phyloP scores from a whole-genome alignment of 2,888 invertebrate genomes.

The Chloroclysta siterata region DNA sequence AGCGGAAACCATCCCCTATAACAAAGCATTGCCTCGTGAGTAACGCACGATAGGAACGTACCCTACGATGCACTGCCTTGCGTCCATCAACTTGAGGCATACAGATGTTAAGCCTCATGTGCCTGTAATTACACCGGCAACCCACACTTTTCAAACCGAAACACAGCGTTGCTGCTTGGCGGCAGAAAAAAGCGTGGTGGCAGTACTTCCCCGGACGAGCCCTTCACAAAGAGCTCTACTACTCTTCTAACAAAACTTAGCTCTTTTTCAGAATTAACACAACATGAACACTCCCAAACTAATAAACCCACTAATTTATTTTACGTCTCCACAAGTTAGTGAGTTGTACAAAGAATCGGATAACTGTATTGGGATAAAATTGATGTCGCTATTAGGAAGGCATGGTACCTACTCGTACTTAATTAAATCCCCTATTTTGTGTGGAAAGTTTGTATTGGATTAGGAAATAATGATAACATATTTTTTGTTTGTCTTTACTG shows the following conservation, averaged over 20 bases:
- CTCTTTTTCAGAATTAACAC: not conserved
- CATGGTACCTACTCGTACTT: not conserved
- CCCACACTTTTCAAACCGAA: no score
- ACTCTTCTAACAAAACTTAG: constrained; percentile 7
- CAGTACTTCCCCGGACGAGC: no score
- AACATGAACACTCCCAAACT: constrained; percentile 10
- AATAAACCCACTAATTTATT: constrained; percentile 10
- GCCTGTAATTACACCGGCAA: no score
- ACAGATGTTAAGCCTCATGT: no score
- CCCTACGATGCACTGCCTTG: no score
- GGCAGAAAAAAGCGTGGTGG: no score
- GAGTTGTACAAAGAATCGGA: constrained; percentile 14
- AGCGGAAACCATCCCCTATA: no score
- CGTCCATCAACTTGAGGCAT: no score
- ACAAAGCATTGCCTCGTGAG: no score
- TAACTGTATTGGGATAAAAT: constrained; percentile 32
- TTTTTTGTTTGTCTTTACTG: not conserved
- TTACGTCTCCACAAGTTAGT: constrained; percentile 17
- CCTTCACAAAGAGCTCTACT: no score
- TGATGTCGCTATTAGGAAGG: constrained; percentile 39
- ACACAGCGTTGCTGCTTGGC: no score
- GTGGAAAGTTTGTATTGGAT: constrained; percentile 19
- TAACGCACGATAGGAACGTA: no score
- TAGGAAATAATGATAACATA: constrained; percentile 3
- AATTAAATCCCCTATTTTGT: constrained; percentile 34